These are phyloP conservation scores for Lepisosteus osseus DNA, from an alignment of 2,113 vertebrate species.

Conservation along the genomic window DNA sequence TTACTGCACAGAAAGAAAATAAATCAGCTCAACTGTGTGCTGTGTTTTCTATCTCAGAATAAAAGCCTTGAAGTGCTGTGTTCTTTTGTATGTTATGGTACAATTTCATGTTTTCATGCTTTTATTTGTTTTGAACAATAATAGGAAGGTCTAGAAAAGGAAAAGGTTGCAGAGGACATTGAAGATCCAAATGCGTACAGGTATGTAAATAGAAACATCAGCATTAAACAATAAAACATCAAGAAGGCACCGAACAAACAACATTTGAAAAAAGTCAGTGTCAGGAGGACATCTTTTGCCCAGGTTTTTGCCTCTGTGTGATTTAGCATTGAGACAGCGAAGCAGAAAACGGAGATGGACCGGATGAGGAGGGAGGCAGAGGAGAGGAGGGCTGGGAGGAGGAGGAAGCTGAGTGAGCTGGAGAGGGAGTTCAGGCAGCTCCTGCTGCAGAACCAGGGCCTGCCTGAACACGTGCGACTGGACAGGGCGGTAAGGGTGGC, in stretches of 20 bases:
- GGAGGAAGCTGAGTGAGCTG: constrained; percentile 60
- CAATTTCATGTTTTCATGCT: neutral
- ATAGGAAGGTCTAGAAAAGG: constrained; percentile 69
- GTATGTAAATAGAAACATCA: constrained; percentile 49
- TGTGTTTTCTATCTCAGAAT: too few relatives aligned
- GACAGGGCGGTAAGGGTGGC: constrained; percentile 55
- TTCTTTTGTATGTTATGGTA: too few relatives aligned
- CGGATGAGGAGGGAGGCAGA: constrained; percentile 69
- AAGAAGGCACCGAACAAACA: too few relatives aligned
- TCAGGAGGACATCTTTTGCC: too few relatives aligned
- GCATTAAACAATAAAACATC: too few relatives aligned
- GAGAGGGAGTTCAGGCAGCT: constrained; percentile 62
- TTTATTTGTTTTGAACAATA: neutral
- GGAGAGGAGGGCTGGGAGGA: constrained; percentile 61
- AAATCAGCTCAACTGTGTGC: too few relatives aligned
- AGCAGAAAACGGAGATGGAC: constrained; percentile 75
- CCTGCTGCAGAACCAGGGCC: constrained; percentile 63
- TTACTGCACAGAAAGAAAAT: too few relatives aligned
- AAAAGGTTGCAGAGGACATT: constrained; percentile 72
- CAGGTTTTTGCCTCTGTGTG: neutral
- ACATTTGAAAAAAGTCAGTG: too few relatives aligned
- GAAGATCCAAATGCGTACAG: constrained; percentile 76
- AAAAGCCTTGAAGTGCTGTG: too few relatives aligned
- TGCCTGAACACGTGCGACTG: constrained; percentile 77
- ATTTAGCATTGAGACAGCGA: constrained; percentile 80